phyloP scores from a whole-genome alignment of 2,888 invertebrate species.

The Gari tellinella region DNA sequence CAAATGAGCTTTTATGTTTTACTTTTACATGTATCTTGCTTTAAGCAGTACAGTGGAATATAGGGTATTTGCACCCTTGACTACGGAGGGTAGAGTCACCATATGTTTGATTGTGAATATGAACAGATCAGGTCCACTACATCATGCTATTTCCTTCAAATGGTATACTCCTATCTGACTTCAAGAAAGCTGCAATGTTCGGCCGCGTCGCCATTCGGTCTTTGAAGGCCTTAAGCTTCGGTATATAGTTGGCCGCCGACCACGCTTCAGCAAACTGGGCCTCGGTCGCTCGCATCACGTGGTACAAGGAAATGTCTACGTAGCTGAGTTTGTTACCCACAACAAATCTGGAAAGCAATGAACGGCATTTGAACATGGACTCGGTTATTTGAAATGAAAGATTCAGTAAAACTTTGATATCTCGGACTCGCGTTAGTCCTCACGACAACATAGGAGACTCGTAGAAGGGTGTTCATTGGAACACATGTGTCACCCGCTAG shows the following conservation, averaged over 20 bases:
- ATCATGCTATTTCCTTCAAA: conserved; percentile 79
- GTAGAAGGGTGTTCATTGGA: too few species aligned
- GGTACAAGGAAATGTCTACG: conserved; percentile 73
- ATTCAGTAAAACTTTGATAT: too few species aligned
- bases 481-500: too few species aligned
- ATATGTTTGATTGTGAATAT: too few species aligned
- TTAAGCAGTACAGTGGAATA: conserved; percentile 69
- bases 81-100: conserved; percentile 57
- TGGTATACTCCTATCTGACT: conserved; percentile 65
- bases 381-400: too few species aligned
- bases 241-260: conserved; percentile 61
- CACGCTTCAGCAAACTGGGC: conserved; percentile 71
- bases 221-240: conserved; percentile 71
- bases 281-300: conserved; percentile 70
- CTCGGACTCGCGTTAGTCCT: too few species aligned
- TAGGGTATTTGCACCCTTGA: conserved; percentile 72
- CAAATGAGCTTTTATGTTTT: too few species aligned
- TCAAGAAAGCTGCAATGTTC: conserved; percentile 70
- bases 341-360: conserved; percentile 65
- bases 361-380: too few species aligned
- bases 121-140: conserved; percentile 32
- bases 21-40: too few species aligned
- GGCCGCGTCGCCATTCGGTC: conserved; percentile 68
- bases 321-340: conserved; percentile 73
- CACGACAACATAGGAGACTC: too few species aligned